Conservation (phyloP, 2,888 invertebrate species). For the Chydorus sphaericus region DNA sequence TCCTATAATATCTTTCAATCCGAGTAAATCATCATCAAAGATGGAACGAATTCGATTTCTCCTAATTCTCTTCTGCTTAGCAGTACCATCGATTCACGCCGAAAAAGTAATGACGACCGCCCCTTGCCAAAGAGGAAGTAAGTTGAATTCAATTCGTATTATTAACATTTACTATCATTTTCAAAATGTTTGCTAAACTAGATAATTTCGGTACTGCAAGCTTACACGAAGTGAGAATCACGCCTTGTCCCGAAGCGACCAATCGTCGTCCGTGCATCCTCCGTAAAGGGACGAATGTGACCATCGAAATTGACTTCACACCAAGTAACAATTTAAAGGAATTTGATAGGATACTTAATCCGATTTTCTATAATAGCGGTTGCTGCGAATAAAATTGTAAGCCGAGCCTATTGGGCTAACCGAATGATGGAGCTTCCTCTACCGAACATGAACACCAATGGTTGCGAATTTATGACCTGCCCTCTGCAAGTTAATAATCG, state of each 20-base stretch:
- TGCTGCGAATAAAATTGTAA: background rate
- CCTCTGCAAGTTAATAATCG: slow-evolving; percentile 1
- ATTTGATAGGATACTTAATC: no score
- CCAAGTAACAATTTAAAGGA: slow-evolving; percentile 38
- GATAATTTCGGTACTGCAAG: no score
- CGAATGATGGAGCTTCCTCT: slow-evolving; percentile 12
- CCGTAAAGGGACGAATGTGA: slow-evolving; percentile 9
- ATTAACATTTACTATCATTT: no score
- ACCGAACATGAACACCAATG: slow-evolving; percentile 14
- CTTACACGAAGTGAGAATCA: slow-evolving; percentile 15
- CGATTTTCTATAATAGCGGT: no score
- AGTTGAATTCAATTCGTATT: background rate
- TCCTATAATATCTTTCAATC: no score
- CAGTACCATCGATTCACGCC: no score
- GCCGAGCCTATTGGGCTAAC: slow-evolving; percentile 14
- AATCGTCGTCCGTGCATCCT: slow-evolving; percentile 12
- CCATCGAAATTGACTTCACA: slow-evolving; percentile 15
- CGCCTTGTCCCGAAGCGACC: slow-evolving; percentile 14
- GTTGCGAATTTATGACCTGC: slow-evolving; percentile 11
- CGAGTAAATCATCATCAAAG: no score
- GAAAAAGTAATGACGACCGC: background rate
- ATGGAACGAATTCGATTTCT: no score
- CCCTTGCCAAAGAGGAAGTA: background rate
- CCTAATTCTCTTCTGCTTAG: no score
- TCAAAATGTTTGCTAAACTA: no score